These are phyloP conservation scores for Hartigia nigra DNA, from an alignment of 2,888 invertebrate genomes.

Conservation along the genomic window DNA sequence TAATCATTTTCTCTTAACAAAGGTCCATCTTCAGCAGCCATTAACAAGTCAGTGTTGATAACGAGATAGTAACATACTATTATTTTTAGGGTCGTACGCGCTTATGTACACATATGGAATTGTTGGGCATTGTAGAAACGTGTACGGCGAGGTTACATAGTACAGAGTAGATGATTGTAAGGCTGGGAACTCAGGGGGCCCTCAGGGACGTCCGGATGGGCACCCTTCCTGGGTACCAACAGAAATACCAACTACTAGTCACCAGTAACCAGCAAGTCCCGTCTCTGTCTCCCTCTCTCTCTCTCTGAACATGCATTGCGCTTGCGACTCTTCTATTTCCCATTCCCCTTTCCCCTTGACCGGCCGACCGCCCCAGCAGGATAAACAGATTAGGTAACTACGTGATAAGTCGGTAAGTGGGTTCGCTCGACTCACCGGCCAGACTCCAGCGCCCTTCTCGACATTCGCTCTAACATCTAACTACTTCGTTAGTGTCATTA, in stretches of 20 bases:
- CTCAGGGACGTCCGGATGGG: conserved; percentile 53
- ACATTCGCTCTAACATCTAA: conserved; percentile 62
- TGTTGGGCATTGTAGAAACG: background rate
- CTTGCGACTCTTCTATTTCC: background rate
- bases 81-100: background rate
- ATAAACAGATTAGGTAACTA: conserved; percentile 67
- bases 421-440: conserved; percentile 61
- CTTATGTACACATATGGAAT: background rate
- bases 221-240: conserved; percentile 46
- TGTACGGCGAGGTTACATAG: background rate
- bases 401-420: conserved; percentile 67
- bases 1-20: background rate
- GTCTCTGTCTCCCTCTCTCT: background rate
- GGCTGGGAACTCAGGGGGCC: conserved; percentile 36
- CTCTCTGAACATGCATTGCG: background rate
- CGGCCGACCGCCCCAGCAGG: conserved; percentile 52
- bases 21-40: background rate
- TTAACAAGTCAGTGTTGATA: background rate
- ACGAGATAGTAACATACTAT: background rate
- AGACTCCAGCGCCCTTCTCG: conserved; percentile 34
- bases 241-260: background rate
- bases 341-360: conserved; percentile 37
- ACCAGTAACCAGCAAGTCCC: background rate
- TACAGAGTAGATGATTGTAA: conserved; percentile 45
- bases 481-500: conserved; percentile 66